Conservation (phyloP, 2,888 invertebrate genomes). For the Microplitis deprimator region DNA sequence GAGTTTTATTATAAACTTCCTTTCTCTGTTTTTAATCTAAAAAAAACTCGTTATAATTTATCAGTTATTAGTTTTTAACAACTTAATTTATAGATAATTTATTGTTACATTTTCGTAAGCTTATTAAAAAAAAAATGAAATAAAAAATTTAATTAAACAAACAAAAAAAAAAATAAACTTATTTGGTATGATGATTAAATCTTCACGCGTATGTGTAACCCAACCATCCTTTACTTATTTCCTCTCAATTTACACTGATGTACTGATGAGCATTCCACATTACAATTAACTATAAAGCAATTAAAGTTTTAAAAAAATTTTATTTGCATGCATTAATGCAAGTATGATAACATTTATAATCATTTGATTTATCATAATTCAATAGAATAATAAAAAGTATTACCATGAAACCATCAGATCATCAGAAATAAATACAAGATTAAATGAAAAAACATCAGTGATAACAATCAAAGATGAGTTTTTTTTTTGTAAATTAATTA, state of each 20-base stretch:
- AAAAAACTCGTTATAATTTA: background rate
- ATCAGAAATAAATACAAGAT: background rate
- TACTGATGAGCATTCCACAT: background rate
- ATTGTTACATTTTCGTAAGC: background rate
- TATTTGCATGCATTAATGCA: background rate
- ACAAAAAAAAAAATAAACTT: background rate
- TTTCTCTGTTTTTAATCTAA: conserved; percentile 1
- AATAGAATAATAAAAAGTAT: background rate
- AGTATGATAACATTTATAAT: background rate
- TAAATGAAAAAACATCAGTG: background rate
- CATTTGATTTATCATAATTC: background rate
- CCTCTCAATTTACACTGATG: background rate
- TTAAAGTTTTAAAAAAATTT: background rate
- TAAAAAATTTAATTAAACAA: background rate
- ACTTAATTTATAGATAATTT: background rate
- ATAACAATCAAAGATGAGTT: background rate
- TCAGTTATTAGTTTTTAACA: background rate
- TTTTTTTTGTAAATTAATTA: background rate
- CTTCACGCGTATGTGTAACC: background rate
- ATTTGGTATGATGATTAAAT: background rate
- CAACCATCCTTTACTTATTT: background rate
- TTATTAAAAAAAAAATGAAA: background rate
- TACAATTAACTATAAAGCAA: background rate
- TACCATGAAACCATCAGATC: background rate
- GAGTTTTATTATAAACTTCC: conserved; percentile 18